Evolutionary conservation across 92 coral and sea anemone genomes (phyloP), one percentile per base, ranked within the genome.

Genomic region (Phenganax marumi): DNA sequence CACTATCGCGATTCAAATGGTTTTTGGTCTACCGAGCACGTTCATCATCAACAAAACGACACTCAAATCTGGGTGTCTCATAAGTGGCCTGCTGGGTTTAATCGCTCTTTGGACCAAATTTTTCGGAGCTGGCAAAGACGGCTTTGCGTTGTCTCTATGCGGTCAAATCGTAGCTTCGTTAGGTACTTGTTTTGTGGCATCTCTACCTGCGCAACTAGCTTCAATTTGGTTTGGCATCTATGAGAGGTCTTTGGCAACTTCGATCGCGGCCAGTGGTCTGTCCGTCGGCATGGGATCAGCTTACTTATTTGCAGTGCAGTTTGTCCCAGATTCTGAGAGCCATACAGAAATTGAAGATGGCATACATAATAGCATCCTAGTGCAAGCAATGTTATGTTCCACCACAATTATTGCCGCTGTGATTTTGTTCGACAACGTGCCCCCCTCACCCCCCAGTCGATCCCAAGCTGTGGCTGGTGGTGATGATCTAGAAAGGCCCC

Each of bases 351-450:
- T 77, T 11, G 21, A 57, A 56, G 43, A 77, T 57, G 81, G 81
- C 33, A 26, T 77, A 24, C 81, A 21, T 18, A 60, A 55, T 16
- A 77, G 81, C 39, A 60, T 80, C 43, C 74, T 69, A n/a, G 55
- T 68, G 19, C 62, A 86, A 84, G 89, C 56, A 50, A 86, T 75
- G 52, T 56, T 64, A 46, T 82, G 84, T 50, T 65, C 80, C 25
- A 62, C 50, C 54, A 86, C 74, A 60, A 82, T 70, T 10, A 52
- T 73, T 82, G 78, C 86, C 8, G 54, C 70, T 8, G 81, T 77
- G 52, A 21, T 57, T 25, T 16, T 77, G n/a, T 77, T 77, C 11
- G 81, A 77, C 33, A 77, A 56, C 8, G 64, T 53, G 21, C 81
- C 81, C 12, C 52, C 69, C 5, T 8, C 69, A 0, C 81, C 81